Evolutionary conservation across 2,888 invertebrate genomes (phyloP), one percentile per base, ranked within the genome.

Genomic region (Odontomyia ornata): DNA sequence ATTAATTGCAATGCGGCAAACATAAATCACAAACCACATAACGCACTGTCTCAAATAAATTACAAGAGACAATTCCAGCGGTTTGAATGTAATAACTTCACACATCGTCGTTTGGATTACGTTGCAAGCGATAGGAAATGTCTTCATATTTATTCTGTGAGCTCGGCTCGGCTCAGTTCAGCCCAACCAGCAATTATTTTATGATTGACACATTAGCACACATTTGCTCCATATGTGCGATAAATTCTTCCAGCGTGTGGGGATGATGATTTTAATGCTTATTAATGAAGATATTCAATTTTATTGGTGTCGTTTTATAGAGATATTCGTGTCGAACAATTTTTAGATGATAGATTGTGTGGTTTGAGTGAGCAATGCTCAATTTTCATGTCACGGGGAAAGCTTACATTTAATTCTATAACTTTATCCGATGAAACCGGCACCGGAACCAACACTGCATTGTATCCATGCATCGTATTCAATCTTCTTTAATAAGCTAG

Each of bases 131-230:
- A 36, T 67, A 36, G 9, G 43, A 67, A 46, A 67, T 46, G 67
- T 43, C 67, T 67, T 67, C n/a, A 64, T 64, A 47, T 52, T 43
- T 71, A 43, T 36, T 36, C 36, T 36, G 36, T 36, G 36, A 36
- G 3, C 36, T 36, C 36, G 9, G 9, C 60, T 75, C 56, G 9
- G 56, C 21, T 60, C 47, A 72, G 36, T 43, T 75, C 28, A 13
- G 60, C 46, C 62, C 36, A 78, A 43, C 62, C 67, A 67, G 56
- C 73, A 73, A 78, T 78, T 77, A 64, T 71, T 72, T 77, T 75
- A 78, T 77, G 78, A 78, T 78, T 78, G 78, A 77, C 78, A 77
- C 75, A 75, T 78, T 77, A 78, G 75, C 78, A 75, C 78, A 78
- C 78, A 78, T 78, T 78, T 78, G 78, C 64, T 75, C 72, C 75